phyloP scores from a whole-genome alignment of 2,113 vertebrate genomes.

The Neogobius melanostomus region DNA sequence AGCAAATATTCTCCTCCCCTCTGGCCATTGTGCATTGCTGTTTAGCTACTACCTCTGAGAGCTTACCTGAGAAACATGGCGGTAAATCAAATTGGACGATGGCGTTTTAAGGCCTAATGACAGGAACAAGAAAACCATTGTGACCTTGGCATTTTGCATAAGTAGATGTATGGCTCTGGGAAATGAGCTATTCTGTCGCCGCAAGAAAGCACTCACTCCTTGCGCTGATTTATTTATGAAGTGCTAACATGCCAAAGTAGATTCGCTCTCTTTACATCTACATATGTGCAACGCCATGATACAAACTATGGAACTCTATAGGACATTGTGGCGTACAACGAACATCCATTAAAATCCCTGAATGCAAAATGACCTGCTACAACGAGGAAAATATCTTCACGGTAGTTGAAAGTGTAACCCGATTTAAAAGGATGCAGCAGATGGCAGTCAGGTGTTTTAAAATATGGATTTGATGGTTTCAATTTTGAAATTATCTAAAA shows the following conservation, averaged over 20 bases:
- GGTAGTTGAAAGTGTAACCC: background rate
- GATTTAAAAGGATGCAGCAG: background rate
- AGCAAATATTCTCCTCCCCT: conserved; percentile 31
- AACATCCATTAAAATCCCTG: background rate
- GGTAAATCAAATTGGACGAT: conserved; percentile 10
- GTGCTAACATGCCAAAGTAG: background rate
- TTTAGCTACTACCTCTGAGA: background rate
- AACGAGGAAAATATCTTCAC: background rate
- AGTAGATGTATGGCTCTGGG: conserved; percentile 22
- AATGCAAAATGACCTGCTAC: background rate
- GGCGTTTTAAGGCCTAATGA: conserved; percentile 19
- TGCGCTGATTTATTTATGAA: conserved; percentile 37
- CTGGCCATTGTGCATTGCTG: background rate
- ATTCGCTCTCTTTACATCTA: conserved; percentile 11
- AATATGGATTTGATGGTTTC: background rate
- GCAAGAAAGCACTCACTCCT: conserved; percentile 24
- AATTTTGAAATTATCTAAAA: conserved; percentile 1
- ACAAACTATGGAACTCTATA: background rate
- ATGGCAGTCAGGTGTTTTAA: background rate
- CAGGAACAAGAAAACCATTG: conserved; percentile 10
- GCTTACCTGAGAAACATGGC: background rate
- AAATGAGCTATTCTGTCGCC: conserved; percentile 7
- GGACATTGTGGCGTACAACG: background rate
- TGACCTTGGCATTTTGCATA: conserved; percentile 33
- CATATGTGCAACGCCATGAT: background rate